Evolutionary conservation across 92 coral and sea anemone genomes (phyloP).

Genomic region (Blastomussa wellsi): DNA sequence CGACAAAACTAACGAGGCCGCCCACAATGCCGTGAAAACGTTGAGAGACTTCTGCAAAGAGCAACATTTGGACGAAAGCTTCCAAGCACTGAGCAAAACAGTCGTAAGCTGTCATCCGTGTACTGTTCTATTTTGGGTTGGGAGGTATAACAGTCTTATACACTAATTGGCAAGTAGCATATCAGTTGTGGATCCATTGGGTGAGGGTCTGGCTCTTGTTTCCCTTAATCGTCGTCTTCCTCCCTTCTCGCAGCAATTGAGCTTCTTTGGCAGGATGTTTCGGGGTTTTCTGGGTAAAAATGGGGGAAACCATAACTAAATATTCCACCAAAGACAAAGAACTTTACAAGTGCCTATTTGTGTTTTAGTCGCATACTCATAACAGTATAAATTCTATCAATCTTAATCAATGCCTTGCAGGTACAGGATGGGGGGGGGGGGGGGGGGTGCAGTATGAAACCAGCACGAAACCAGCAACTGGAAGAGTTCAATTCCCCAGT

Average conservation of each 20-base stretch:
- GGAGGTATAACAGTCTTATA: background rate
- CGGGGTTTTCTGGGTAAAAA: constrained; percentile 25
- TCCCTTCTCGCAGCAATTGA: constrained; percentile 7
- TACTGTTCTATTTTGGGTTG: background rate
- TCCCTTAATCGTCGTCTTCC: constrained; percentile 29
- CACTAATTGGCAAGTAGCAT: constrained; percentile 45
- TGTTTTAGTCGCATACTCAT: background rate
- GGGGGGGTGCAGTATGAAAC: too few species aligned
- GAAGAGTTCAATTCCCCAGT: background rate
- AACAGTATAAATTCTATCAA: background rate
- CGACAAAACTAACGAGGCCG: too few species aligned
- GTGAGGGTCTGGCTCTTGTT: constrained; percentile 47
- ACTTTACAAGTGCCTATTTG: background rate
- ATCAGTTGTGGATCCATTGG: constrained; percentile 62
- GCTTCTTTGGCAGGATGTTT: constrained; percentile 29
- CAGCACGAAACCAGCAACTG: background rate
- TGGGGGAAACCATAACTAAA: background rate
- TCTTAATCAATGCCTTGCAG: background rate
- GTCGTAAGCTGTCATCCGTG: background rate
- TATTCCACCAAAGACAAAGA: background rate
- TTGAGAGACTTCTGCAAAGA: too few species aligned
- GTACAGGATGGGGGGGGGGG: too few species aligned
- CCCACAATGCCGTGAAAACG: too few species aligned
- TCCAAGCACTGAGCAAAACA: too few species aligned
- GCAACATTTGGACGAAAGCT: too few species aligned